Conservation (phyloP, 2,797 vertebrate species). For the Argentina silus region DNA sequence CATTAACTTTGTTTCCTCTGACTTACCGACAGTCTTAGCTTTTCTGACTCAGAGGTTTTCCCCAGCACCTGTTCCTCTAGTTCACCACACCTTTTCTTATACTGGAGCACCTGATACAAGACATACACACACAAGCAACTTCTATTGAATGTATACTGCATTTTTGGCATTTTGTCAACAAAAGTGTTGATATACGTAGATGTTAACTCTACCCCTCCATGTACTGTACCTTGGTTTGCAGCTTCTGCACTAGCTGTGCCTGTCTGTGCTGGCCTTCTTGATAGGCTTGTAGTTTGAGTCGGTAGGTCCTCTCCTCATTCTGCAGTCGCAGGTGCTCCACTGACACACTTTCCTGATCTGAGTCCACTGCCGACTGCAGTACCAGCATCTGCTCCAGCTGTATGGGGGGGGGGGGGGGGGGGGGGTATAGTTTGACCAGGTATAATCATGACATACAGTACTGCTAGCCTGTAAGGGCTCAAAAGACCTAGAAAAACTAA, state of each 20-base stretch:
- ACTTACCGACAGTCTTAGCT: slow-evolving; percentile 74
- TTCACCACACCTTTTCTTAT: slow-evolving; percentile 82
- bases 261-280: slow-evolving; percentile 84
- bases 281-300: slow-evolving; percentile 76
- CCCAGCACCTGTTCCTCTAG: slow-evolving; percentile 80
- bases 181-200: no score
- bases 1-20: background rate
- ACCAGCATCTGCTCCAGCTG: slow-evolving; percentile 77
- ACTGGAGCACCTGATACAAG: slow-evolving; percentile 79
- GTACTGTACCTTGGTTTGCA: slow-evolving; percentile 79
- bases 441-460: no score
- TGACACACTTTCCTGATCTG: slow-evolving; percentile 65
- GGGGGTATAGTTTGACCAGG: slow-evolving; percentile 9
- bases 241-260: slow-evolving; percentile 81
- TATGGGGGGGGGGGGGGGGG: background rate
- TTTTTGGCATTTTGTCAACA: no score
- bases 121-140: background rate
- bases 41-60: slow-evolving; percentile 80
- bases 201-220: no score
- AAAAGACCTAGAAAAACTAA: no score
- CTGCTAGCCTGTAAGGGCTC: no score
- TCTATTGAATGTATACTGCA: background rate
- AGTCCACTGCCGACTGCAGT: slow-evolving; percentile 62
- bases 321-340: slow-evolving; percentile 60
- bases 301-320: slow-evolving; percentile 70